A percentile compares a stretch with the other conserved stretches of the same genome.
Evolutionary conservation across 2,797 vertebrate genomes (phyloP).

Genomic region (Odontamblyopus lacepedii): DNA sequence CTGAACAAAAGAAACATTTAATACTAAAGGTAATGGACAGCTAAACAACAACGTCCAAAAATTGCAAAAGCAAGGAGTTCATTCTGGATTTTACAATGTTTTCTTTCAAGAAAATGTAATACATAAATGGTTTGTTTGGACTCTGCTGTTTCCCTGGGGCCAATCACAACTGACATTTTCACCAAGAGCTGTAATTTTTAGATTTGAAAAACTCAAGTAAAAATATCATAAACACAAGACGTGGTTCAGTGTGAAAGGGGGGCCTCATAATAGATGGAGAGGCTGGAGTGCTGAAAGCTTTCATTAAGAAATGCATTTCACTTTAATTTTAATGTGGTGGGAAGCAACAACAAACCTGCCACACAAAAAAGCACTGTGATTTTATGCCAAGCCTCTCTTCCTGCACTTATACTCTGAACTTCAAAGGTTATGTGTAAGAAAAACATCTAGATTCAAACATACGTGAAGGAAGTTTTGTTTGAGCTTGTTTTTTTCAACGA

Average conservation of each 20-base stretch:
- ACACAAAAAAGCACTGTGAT: background rate
- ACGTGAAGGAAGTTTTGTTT: background rate
- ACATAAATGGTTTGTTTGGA: constrained; percentile 1
- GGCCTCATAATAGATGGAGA: constrained; percentile 6
- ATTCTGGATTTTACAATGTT: background rate
- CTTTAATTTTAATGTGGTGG: constrained; percentile 5
- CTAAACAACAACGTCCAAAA: background rate
- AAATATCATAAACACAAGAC: constrained; percentile 43
- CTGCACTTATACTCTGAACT: constrained; percentile 10
- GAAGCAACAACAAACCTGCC: constrained; percentile 5
- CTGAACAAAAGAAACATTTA: too few species aligned
- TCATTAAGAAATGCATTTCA: constrained; percentile 18
- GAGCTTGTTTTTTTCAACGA: background rate
- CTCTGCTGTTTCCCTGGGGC: background rate
- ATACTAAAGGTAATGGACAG: background rate
- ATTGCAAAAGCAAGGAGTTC: background rate
- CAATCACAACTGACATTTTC: background rate
- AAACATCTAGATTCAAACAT: background rate
- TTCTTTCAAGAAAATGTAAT: background rate
- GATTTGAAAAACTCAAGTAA: constrained; percentile 54
- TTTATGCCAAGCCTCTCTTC: background rate
- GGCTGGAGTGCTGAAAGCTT: constrained; percentile 10
- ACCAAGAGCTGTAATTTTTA: constrained; percentile 37
- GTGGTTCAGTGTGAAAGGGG: constrained; percentile 8
- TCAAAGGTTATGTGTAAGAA: constrained; percentile 10